Evolutionary conservation across 2,888 invertebrate genomes (phyloP).

Genomic region (Nemurella pictetii): DNA sequence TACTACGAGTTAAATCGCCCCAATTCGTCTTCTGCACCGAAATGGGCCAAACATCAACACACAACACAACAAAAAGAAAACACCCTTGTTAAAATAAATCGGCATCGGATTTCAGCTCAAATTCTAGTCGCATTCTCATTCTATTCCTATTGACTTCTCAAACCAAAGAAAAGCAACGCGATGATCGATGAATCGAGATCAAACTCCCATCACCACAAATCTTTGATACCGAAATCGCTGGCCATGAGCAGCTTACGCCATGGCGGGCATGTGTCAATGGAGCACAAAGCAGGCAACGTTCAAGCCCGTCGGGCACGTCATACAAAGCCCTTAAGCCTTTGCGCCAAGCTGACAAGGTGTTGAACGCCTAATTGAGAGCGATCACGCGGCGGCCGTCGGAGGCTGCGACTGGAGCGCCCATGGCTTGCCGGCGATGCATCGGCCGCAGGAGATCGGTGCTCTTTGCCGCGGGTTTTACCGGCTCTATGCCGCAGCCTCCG

Average conservation of each 20-base stretch:
- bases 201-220: not conserved
- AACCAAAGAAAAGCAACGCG: not conserved
- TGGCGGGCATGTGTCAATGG: not conserved
- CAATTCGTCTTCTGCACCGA: not conserved
- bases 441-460: not conserved
- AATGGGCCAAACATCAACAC: not conserved
- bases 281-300: not conserved
- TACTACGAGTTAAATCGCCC: not conserved
- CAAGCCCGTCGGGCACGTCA: not conserved
- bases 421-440: too few species aligned
- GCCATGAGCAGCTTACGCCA: not conserved
- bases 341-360: not conserved
- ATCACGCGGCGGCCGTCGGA: too few species aligned
- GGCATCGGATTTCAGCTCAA: not conserved
- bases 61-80: not conserved
- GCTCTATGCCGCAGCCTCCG: not conserved
- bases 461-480: not conserved
- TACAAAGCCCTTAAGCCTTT: not conserved
- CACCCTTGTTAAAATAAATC: not conserved
- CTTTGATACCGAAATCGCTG: not conserved
- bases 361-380: constrained; percentile 2
- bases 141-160: not conserved
- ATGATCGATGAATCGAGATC: not conserved
- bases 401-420: too few species aligned
- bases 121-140: not conserved